These are phyloP conservation scores for Halisarca cf. caerulea DNA, from an alignment of 37 sponge, comb jelly and placozoan genomes.

Conservation along the genomic window DNA sequence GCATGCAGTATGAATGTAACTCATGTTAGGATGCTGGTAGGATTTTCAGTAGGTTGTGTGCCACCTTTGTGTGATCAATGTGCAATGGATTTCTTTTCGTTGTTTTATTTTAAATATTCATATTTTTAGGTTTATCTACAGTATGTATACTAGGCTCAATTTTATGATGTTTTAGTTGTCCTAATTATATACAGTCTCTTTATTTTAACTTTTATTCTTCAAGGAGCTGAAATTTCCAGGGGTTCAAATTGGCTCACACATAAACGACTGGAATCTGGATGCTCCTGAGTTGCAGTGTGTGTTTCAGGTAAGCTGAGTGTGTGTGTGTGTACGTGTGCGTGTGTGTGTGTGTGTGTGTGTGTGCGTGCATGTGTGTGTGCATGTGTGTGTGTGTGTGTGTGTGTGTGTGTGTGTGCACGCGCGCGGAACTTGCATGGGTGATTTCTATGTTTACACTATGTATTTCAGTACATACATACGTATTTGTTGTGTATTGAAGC, in stretches of 20 bases:
- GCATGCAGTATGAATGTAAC: no score
- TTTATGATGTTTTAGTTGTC: neutral
- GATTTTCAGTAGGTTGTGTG: no score
- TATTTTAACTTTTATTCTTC: neutral
- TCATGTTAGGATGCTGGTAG: no score
- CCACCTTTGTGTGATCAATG: no score
- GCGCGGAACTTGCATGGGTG: no score
- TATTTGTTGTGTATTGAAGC: neutral
- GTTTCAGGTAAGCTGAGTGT: slow-evolving; percentile 55
- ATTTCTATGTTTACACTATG: no score
- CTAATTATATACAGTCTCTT: neutral
- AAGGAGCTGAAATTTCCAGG: slow-evolving; percentile 85
- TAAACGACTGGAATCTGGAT: slow-evolving; percentile 87
- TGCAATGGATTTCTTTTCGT: no score
- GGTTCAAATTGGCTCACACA: slow-evolving; percentile 94
- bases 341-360: neutral
- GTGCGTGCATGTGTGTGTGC: slow-evolving; percentile 3
- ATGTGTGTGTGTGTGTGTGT: slow-evolving; percentile 25
- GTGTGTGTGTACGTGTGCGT: slow-evolving; percentile 20
- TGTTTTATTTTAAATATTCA: no score
- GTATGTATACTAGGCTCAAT: no score
- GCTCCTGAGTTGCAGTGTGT: slow-evolving; percentile 86
- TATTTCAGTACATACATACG: no score
- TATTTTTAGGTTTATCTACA: no score
- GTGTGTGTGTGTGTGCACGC: no score